These are phyloP conservation scores for Asteroscopus sphinx DNA, from an alignment of 2,888 invertebrate species.

Conservation along the genomic window DNA sequence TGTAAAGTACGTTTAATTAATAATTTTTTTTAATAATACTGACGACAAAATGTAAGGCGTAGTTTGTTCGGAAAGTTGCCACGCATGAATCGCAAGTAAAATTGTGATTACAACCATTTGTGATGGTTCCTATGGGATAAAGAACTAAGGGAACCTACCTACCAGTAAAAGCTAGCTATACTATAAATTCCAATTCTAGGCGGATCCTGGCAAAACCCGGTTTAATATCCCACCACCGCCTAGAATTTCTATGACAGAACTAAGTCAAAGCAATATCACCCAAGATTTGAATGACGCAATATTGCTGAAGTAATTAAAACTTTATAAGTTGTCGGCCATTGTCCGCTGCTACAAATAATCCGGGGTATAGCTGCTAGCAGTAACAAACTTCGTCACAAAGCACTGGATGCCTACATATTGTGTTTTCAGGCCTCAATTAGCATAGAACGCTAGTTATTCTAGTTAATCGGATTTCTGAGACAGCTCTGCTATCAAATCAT, in stretches of 20 bases:
- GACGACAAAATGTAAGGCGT: no score
- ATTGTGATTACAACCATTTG: no score
- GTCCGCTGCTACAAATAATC: conserved; percentile 24
- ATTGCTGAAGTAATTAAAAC: conserved; percentile 40
- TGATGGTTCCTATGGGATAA: no score
- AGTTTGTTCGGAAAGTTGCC: no score
- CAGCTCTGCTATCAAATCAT: not conserved
- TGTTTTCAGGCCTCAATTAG: conserved; percentile 8
- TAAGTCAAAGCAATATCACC: conserved; percentile 21
- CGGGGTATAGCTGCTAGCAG: not conserved
- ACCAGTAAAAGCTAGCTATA: no score
- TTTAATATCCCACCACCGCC: not conserved
- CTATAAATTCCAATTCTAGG: no score
- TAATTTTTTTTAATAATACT: no score
- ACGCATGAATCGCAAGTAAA: no score
- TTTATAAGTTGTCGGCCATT: conserved; percentile 22
- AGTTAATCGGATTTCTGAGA: conserved; percentile 10
- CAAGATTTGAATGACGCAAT: conserved; percentile 29
- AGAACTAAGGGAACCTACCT: no score
- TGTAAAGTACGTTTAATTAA: no score
- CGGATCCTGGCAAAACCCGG: no score
- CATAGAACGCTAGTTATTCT: not conserved
- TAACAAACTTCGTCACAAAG: conserved; percentile 8
- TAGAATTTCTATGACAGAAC: conserved; percentile 14
- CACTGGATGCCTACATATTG: conserved; percentile 1